A percentile compares a stretch with the other conserved stretches of the same genome.
Evolutionary conservation across 2,113 vertebrate species (phyloP).

Genomic region (Loxodonta africana): DNA sequence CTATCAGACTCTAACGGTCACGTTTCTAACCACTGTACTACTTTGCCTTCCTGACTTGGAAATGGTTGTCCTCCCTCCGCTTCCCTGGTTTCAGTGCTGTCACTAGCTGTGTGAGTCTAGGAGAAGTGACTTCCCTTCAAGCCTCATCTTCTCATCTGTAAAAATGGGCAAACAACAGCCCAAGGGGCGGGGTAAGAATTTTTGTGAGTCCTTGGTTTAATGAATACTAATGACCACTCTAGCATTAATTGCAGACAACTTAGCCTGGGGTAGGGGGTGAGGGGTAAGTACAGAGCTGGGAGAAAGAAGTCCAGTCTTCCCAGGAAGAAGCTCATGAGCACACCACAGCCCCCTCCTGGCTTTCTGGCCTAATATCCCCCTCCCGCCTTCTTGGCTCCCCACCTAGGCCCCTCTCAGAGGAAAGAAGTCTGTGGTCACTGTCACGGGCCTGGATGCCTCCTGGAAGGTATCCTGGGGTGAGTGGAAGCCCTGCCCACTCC

Average conservation of each 20-base stretch:
- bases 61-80: background rate
- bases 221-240: background rate
- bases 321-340: background rate
- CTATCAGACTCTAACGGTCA: background rate
- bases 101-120: background rate
- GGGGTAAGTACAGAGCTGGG: background rate
- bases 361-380: no score
- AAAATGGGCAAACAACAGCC: constrained; percentile 28
- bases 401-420: background rate
- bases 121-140: constrained; percentile 50
- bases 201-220: constrained; percentile 20
- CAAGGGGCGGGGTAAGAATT: background rate
- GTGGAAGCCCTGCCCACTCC: background rate
- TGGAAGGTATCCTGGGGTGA: background rate
- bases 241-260: background rate
- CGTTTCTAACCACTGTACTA: no score
- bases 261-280: background rate
- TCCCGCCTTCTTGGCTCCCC: background rate
- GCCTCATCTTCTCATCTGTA: constrained; percentile 44
- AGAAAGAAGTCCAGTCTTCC: background rate
- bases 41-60: background rate
- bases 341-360: background rate
- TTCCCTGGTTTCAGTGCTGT: background rate
- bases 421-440: background rate
- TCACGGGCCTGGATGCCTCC: background rate